These are phyloP conservation scores for Oryzias dopingdopingensis DNA, from an alignment of 2,797 vertebrate species.

Conservation along the genomic window DNA sequence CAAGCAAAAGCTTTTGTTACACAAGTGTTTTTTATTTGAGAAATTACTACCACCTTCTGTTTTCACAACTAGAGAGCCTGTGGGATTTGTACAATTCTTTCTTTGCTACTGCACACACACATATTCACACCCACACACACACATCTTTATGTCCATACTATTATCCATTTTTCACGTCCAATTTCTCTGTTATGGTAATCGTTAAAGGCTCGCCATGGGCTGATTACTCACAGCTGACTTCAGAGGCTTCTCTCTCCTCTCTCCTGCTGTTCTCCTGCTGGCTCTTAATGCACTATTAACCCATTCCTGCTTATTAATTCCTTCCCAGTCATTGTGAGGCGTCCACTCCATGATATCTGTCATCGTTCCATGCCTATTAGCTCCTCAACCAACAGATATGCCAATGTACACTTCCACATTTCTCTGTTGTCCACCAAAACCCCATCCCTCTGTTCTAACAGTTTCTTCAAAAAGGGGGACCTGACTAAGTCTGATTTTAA, in stretches of 20 bases:
- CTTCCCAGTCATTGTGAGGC: slow-evolving; percentile 91
- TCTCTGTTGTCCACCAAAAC: slow-evolving; percentile 9
- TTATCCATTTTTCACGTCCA: slow-evolving; percentile 99
- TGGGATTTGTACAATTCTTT: slow-evolving; percentile 47
- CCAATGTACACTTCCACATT: slow-evolving; percentile 46
- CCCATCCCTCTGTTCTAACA: slow-evolving; percentile 16
- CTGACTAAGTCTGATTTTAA: slow-evolving; percentile 47
- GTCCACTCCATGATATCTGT: slow-evolving; percentile 80
- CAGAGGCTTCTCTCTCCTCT: slow-evolving; percentile 89
- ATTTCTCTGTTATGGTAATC: slow-evolving; percentile 99
- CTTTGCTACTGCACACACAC: slow-evolving; percentile 37
- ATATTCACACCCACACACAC: slow-evolving; percentile 54
- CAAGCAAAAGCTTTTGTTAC: slow-evolving; percentile 16
- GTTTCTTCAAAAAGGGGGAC: slow-evolving; percentile 37
- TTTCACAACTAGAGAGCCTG: slow-evolving; percentile 44
- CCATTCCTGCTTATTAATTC: slow-evolving; percentile 99
- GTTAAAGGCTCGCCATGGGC: slow-evolving; percentile 96
- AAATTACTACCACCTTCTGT: slow-evolving; percentile 39
- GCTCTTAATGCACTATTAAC: slow-evolving; percentile 99
- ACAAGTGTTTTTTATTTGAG: slow-evolving; percentile 30
- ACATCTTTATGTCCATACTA: slow-evolving; percentile 94
- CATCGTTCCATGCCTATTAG: slow-evolving; percentile 81
- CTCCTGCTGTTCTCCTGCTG: slow-evolving; percentile 94
- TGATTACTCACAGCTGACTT: slow-evolving; percentile 99
- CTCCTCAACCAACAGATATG: slow-evolving; percentile 74